Percentiles rank a stretch among this genome's conserved stretches.
These are phyloP conservation scores for Miopithecus talapoin DNA, from an alignment of 2,797 vertebrate genomes.

Conservation along the genomic window DNA sequence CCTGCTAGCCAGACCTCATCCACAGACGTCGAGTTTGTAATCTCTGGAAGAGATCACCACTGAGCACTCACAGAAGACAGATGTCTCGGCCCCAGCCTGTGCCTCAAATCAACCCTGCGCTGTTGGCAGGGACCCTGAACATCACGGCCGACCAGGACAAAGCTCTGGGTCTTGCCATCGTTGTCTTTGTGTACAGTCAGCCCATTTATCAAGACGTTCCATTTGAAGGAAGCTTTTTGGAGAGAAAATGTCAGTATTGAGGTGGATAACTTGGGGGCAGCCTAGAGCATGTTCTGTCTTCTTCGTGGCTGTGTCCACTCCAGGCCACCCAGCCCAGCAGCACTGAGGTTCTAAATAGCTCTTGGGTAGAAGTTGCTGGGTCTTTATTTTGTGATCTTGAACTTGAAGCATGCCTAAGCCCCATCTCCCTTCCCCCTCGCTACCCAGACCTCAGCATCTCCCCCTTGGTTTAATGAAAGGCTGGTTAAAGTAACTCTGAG, in stretches of 20 bases:
- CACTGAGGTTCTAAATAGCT: not conserved
- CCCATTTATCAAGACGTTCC: constrained; percentile 8
- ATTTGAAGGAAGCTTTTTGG: constrained; percentile 10
- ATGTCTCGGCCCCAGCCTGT: not conserved
- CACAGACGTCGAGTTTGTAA: not conserved
- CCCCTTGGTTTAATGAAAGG: not conserved
- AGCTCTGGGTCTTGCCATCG: not conserved
- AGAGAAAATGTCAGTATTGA: not conserved
- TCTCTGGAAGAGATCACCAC: not conserved
- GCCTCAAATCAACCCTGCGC: not conserved
- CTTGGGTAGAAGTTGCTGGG: not conserved
- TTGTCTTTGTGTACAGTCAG: constrained; percentile 4
- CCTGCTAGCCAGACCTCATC: not conserved
- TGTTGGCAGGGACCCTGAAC: constrained; percentile 19
- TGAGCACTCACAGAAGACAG: not conserved
- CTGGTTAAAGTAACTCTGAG: not conserved
- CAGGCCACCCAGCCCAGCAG: not conserved
- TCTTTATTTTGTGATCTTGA: not conserved
- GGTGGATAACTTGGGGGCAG: not conserved
- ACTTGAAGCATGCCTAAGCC: not conserved
- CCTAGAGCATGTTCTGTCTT: not conserved
- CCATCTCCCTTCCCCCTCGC: not conserved
- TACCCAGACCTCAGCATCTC: not conserved
- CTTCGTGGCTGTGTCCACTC: not conserved
- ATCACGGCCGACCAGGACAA: not conserved